Base-by-base conservation (phyloP, 2,797 vertebrate species). In the Geotrypetes seraphini region DNA sequence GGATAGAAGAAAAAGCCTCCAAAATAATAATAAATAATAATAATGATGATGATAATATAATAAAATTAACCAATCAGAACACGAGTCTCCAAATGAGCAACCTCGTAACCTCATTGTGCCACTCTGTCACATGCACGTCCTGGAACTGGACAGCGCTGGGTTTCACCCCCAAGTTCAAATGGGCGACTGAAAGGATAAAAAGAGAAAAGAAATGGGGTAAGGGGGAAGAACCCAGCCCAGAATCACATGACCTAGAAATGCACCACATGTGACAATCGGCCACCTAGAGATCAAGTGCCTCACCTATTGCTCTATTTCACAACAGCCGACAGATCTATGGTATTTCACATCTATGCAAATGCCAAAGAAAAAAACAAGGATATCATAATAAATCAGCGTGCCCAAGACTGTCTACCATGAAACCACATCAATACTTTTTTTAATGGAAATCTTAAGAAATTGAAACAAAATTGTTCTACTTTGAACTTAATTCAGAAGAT, bases 31-130 rank as follows among this genome's bases (percentile, higher is more conserved):
- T 64, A 66, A 69, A 50, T 50, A 43, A 71, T 49, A 60, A 58
- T 50, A 26, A 33, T 61, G 12, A 35, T 47, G 31, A 47, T 44
- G 36, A 36, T 31, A 47, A 29, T 46, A 35, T 47, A 31, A 47
- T 44, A 36, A 36, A 31, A 47, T 29, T 46, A 30, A 29, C 34
- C 35, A 35, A 39, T 37, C 34, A 17, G 62, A 49, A 80, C 75
- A 77, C 71, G 61, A 75, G 73, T 65, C 66, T 76, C 65, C 74
- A 78, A 73, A 83, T 72, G 65, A 78, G 71, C 83, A 87, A 93
- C 89, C 85, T 91, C 82, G 68, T 88, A 89, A 96, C 92, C 96
- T 96, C 92, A 90, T 84, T 78, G 78, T 78, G 80, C 85, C 81
- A 28, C 25, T 53, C 54, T 63, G 71, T 85, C 89, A 90, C 81